Base-by-base conservation (phyloP, 1,140 invertebrate genomes). In the Drosophila seguyi region DNA sequence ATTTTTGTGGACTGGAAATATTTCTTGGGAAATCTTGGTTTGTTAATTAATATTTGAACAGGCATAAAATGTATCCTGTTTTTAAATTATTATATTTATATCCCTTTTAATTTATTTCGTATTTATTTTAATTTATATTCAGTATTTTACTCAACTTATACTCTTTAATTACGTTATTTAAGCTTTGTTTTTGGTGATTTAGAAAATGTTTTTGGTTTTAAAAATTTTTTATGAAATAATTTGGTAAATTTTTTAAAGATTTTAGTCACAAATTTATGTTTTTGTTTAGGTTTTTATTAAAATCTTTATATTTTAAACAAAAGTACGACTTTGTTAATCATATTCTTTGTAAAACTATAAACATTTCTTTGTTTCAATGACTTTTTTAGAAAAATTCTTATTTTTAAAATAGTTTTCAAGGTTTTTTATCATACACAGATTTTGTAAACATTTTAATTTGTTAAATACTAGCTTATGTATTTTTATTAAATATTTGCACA, bases 271-370 rank as follows among this genome's bases (percentile, higher is more conserved):
- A 18, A 11, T n/a, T 11, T 3, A 7, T 13, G 0, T 4, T n/a
- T 7, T 6, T 18, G 1, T 50, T 31, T 29, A 11, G 10, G 10
- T 5, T 4, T 31, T 0, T 31, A 18, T 31, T 13, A 7, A 50
- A 50, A 47, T 14, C 3, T 8, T 16, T 25, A 16, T 25, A 25
- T 25, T 14, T 16, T 8, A 8, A 3, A 2, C 4, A 13, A 14
- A 3, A 7, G 6, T 22, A 4, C 0, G 14, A 4, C 10, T n/a
- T n/a, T 4, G 0, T 5, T 10, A n/a, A 11, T 8, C 0, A 1
- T 31, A 31, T 20, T 4, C 18, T 18, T 13, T 7, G 3, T 31
- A 1, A 7, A 50, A 31, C 18, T 3, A 4, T 0, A 1, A 6
- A 2, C 13, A 7, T 25, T 22, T 7, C 6, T 22, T 1, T 20